A percentile compares a stretch with the other conserved stretches of the same genome.
Conservation (phyloP, 2,797 vertebrate species). For the Acanthornis magna region DNA sequence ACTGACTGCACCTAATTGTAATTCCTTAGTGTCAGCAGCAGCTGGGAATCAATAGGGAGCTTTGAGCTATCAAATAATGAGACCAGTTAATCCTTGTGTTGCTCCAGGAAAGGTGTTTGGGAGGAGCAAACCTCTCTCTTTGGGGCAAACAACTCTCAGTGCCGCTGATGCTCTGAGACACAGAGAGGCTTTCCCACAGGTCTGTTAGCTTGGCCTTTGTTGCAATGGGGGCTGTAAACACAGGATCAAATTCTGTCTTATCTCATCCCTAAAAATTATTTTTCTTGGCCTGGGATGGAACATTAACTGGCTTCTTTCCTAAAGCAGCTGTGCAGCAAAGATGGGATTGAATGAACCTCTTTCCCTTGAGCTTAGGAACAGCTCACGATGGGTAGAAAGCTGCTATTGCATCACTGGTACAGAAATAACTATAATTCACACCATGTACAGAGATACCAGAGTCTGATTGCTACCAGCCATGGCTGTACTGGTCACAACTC, state of each 20-base stretch:
- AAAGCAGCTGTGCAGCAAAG: conserved; percentile 42
- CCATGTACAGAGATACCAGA: background rate
- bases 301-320: conserved; percentile 46
- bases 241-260: conserved; percentile 36
- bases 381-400: conserved; percentile 25
- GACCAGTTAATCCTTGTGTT: background rate
- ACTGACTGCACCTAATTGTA: background rate
- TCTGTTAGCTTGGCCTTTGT: background rate
- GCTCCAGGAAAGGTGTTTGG: background rate
- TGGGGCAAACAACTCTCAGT: background rate
- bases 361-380: conserved; percentile 36
- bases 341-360: conserved; percentile 13
- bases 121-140: background rate
- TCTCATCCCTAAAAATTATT: conserved; percentile 60
- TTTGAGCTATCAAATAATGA: conserved; percentile 16
- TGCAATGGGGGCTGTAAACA: conserved; percentile 43
- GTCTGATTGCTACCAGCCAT: background rate
- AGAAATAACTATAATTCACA: conserved; percentile 30
- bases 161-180: background rate
- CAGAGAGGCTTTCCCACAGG: background rate
- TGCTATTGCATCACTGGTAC: conserved; percentile 19
- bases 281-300: conserved; percentile 39
- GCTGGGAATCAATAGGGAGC: background rate
- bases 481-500: background rate
- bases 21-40: background rate